These are phyloP conservation scores for Tetropium fuscum DNA, from an alignment of 2,888 invertebrate species.

Conservation along the genomic window DNA sequence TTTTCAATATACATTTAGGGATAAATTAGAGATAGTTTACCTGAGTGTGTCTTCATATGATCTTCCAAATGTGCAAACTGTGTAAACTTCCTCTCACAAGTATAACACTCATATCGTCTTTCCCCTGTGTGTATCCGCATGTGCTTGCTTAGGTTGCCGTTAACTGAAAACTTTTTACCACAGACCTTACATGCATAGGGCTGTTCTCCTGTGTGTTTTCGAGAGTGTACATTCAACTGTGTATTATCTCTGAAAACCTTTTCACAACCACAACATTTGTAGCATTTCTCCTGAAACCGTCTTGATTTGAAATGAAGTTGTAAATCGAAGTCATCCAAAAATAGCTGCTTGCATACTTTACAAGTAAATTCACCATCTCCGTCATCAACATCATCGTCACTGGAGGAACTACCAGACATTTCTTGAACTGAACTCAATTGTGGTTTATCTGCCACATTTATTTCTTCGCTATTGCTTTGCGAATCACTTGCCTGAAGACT, in stretches of 20 bases:
- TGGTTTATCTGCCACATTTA: background rate
- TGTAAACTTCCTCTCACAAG: conserved; percentile 58
- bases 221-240: conserved; percentile 57
- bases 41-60: conserved; percentile 59
- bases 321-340: conserved; percentile 45
- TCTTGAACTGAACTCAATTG: background rate
- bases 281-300: conserved; percentile 48
- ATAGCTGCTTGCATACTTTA: conserved; percentile 53
- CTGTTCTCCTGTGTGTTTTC: conserved; percentile 61
- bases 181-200: conserved; percentile 58
- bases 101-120: conserved; percentile 56
- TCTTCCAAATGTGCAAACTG: conserved; percentile 61
- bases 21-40: conserved; percentile 31
- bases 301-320: conserved; percentile 50
- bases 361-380: conserved; percentile 42
- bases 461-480: too few species aligned
- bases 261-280: conserved; percentile 57
- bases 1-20: background rate
- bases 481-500: background rate
- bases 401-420: conserved; percentile 9
- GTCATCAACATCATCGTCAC: conserved; percentile 17
- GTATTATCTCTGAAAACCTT: conserved; percentile 59
- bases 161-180: conserved; percentile 59
- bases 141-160: conserved; percentile 61
- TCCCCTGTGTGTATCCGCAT: conserved; percentile 59